Base-by-base conservation (phyloP, 1,140 invertebrate genomes). In the Psilanteris sp. region DNA sequence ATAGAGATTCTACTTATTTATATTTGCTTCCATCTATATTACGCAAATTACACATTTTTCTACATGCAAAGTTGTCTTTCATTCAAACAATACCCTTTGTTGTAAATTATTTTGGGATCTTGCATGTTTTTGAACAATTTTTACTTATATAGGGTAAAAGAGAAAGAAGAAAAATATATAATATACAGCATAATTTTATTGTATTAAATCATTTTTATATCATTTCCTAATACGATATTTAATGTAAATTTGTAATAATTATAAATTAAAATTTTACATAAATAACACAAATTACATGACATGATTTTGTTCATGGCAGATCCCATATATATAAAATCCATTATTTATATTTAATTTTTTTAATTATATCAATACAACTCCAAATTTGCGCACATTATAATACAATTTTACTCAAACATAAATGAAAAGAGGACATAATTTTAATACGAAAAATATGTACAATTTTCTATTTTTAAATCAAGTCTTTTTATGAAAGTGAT, bases 41-140 rank as follows among this genome's bases (percentile, higher is more conserved):
- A 61, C 29, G 54, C 67, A 34, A 71, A 71, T 62, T 71, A 71
- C 55, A 73, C 59, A 73, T 59, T 73, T 73, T 73, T 73, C 54
- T 73, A 73, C 59, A 64, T 64, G 44, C 29, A 39, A 61, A 48
- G 10, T 44, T 66, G 18, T 27, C 8, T 54, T 48, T 62, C 16
- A 48, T 62, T 62, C 24, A 10, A 48, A 20, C n/a, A n/a, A n/a
- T n/a, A n/a, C n/a, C n/a, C n/a, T n/a, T n/a, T n/a, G n/a, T n/a
- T n/a, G n/a, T n/a, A n/a, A n/a, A 1, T 20, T 6, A 34, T 22
- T 32, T 48, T 44, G 41, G 41, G 41, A 44, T 44, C 41, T 44
- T 10, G 11, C 9, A 31, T 22, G 10, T 39, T 22, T 36, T n/a
- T n/a, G n/a, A n/a, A n/a, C n/a, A n/a, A n/a, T n/a, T n/a, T n/a